phyloP scores from a whole-genome alignment of 1,140 invertebrate species.

The Trigoniulus corallinus region DNA sequence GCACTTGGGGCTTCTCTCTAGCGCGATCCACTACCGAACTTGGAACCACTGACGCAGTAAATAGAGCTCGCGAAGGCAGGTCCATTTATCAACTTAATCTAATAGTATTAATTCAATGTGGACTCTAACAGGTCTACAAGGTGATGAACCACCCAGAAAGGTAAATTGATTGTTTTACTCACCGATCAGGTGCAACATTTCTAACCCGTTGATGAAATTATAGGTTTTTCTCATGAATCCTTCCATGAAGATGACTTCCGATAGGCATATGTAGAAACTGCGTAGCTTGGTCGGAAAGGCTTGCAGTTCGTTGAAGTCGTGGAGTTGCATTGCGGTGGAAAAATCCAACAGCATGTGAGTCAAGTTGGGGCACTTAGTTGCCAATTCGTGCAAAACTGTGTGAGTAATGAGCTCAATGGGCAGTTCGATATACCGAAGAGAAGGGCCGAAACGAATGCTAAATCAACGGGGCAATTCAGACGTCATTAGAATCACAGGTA shows the following conservation, averaged over 20 bases:
- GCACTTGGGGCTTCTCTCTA: no score
- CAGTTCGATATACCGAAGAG: constrained; percentile 84
- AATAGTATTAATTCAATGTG: no score
- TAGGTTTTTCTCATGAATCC: constrained; percentile 99
- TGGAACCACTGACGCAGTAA: no score
- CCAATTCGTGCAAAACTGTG: constrained; percentile 89
- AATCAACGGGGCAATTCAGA: constrained; percentile 19
- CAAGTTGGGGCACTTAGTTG: constrained; percentile 94
- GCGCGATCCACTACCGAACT: no score
- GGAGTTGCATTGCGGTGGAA: constrained; percentile 95
- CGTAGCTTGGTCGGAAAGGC: constrained; percentile 94
- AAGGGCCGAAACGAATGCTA: constrained; percentile 69
- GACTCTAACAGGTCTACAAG: no score
- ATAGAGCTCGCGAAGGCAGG: no score
- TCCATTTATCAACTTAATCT: background rate
- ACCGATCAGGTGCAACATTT: constrained; percentile 96
- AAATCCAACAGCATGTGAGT: constrained; percentile 95
- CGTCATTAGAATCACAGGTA: no score
- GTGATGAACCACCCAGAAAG: no score
- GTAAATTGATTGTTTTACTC: no score
- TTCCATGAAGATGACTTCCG: constrained; percentile 99
- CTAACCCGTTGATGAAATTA: constrained; percentile 97
- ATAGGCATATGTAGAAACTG: constrained; percentile 93
- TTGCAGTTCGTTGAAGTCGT: constrained; percentile 97
- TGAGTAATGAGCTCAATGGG: constrained; percentile 97